Evolutionary conservation across 1,140 invertebrate species (phyloP).

Genomic region (Sinella curviseta): DNA sequence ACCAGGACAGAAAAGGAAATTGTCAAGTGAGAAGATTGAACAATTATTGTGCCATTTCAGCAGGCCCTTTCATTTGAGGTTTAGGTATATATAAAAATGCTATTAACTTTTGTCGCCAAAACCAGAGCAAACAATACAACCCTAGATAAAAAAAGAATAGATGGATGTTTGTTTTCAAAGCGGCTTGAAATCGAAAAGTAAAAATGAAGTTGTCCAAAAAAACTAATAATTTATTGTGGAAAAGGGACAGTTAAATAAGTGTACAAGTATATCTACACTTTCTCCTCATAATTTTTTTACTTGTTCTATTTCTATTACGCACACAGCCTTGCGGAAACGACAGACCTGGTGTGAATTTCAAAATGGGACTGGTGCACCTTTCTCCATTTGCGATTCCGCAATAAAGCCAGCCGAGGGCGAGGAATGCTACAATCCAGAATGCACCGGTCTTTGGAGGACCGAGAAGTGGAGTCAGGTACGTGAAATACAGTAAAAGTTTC

Average conservation of each 20-base stretch:
- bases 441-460: conserved; percentile 78
- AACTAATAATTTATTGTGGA: no score
- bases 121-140: no score
- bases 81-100: no score
- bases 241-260: no score
- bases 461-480: conserved; percentile 84
- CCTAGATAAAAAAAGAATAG: no score
- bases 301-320: not conserved
- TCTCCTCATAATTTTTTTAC: not conserved
- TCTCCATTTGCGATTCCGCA: conserved; percentile 65
- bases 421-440: conserved; percentile 76
- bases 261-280: no score
- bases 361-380: conserved; percentile 63
- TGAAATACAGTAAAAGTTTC: not conserved
- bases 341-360: conserved; percentile 68
- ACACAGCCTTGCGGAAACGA: conserved; percentile 70
- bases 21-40: not conserved
- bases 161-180: no score
- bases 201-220: no score
- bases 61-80: no score
- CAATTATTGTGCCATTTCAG: no score
- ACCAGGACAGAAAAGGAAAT: not conserved
- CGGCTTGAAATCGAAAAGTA: no score
- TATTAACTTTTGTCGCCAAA: no score
- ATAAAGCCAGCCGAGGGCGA: conserved; percentile 69